Conservation (phyloP, 2,797 vertebrate genomes). For the Spinibarbus caldwelli region DNA sequence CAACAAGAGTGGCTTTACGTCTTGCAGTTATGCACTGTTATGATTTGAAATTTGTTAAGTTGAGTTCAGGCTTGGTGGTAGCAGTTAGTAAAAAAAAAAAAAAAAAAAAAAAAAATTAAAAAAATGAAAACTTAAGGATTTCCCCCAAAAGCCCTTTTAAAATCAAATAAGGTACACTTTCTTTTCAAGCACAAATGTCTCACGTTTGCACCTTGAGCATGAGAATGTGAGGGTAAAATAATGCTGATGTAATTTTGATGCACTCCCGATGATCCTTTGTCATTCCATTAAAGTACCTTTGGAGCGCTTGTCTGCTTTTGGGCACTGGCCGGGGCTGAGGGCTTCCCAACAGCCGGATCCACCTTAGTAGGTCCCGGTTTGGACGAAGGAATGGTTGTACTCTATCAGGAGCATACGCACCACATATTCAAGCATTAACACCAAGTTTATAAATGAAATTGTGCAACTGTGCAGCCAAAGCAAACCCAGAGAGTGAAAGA, state of each 20-base stretch:
- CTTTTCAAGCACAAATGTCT: background rate
- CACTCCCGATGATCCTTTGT: background rate
- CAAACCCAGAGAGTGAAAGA: conserved; percentile 6
- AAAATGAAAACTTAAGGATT: background rate
- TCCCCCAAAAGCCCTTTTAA: background rate
- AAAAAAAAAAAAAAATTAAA: too few species aligned
- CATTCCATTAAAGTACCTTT: conserved; percentile 31
- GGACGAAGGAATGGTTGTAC: conserved; percentile 46
- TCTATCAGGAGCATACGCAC: conserved; percentile 49
- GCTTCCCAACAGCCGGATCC: conserved; percentile 55
- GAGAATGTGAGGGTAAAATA: background rate
- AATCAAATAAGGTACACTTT: background rate
- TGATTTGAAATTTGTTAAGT: background rate
- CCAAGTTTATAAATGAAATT: background rate
- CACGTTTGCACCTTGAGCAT: background rate
- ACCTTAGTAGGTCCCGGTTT: conserved; percentile 66
- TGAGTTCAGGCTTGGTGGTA: background rate
- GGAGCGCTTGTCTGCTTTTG: conserved; percentile 51
- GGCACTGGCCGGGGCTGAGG: conserved; percentile 43
- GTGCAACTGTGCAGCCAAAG: background rate
- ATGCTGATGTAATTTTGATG: background rate
- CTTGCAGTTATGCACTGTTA: background rate
- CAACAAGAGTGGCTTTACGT: background rate
- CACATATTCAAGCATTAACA: conserved; percentile 13
- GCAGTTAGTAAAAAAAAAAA: too few species aligned